Evolutionary conservation across 2,888 invertebrate genomes (phyloP).

Genomic region (Lymantria dispar): DNA sequence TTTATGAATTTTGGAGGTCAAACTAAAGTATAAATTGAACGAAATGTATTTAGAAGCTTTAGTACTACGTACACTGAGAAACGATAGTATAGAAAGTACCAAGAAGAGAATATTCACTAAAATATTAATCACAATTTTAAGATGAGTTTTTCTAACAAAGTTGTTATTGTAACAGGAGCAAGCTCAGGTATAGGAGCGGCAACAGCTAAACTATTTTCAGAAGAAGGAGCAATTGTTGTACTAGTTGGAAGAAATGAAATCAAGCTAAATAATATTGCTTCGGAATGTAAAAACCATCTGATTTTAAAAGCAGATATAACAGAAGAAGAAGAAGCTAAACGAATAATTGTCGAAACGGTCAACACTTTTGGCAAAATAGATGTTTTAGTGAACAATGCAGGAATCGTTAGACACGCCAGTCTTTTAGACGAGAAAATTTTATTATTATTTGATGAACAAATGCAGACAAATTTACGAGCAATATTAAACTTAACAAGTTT

Average conservation of each 20-base stretch:
- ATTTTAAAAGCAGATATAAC: conserved; percentile 40
- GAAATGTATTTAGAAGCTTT: not conserved
- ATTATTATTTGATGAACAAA: conserved; percentile 38
- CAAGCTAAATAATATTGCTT: conserved; percentile 82
- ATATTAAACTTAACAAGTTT: conserved; percentile 38
- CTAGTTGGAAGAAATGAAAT: conserved; percentile 85
- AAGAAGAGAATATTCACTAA: not conserved
- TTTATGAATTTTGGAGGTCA: not conserved
- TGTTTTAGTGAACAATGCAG: conserved; percentile 45
- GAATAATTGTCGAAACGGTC: conserved; percentile 36
- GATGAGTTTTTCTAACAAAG: conserved; percentile 61
- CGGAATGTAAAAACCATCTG: conserved; percentile 28
- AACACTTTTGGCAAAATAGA: conserved; percentile 37
- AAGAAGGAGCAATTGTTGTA: conserved; percentile 81
- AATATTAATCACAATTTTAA: not conserved
- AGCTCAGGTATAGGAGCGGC: conserved; percentile 87
- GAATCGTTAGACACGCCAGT: conserved; percentile 23
- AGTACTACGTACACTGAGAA: not conserved
- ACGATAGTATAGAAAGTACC: not conserved
- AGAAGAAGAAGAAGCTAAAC: conserved; percentile 35
- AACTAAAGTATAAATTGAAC: not conserved
- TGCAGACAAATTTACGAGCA: conserved; percentile 41
- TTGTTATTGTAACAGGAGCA: conserved; percentile 83
- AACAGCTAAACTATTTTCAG: conserved; percentile 84
- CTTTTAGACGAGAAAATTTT: conserved; percentile 26